phyloP scores from a whole-genome alignment of 2,888 invertebrate species.

The Phyto melanocephala region DNA sequence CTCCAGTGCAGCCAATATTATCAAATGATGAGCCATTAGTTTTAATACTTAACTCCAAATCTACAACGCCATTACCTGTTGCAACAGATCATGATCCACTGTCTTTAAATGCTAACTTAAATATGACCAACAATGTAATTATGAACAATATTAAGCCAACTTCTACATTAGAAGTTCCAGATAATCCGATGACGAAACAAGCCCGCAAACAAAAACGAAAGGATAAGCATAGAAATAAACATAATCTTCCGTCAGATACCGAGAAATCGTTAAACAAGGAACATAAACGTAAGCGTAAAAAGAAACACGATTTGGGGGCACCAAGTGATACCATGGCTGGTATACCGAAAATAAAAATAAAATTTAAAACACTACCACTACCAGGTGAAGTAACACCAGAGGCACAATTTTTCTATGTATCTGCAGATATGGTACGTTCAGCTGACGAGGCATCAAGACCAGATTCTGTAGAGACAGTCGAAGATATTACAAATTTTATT shows the following conservation, averaged over 20 bases:
- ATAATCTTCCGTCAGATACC: conserved; percentile 79
- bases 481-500: conserved; percentile 68
- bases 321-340: conserved; percentile 79
- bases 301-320: conserved; percentile 84
- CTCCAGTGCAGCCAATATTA: conserved; percentile 49
- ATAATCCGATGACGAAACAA: conserved; percentile 68
- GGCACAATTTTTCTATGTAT: conserved; percentile 89
- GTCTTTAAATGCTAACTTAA: conserved; percentile 63
- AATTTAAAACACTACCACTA: conserved; percentile 79
- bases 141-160: conserved; percentile 62
- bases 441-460: conserved; percentile 77
- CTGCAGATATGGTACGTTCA: conserved; percentile 81
- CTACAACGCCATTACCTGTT: conserved; percentile 54
- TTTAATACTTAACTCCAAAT: conserved; percentile 58
- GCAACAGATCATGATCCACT: conserved; percentile 64
- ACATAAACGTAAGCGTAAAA: conserved; percentile 89
- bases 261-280: conserved; percentile 85
- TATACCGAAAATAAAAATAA: conserved; percentile 88
- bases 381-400: conserved; percentile 86
- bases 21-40: conserved; percentile 63
- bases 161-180: conserved; percentile 69
- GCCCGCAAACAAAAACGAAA: conserved; percentile 84
- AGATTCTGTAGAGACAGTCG: conserved; percentile 78
- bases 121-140: conserved; percentile 1
- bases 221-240: conserved; percentile 88